Conservation (phyloP, 2,888 invertebrate species). For the Diplazon laetatorius region DNA sequence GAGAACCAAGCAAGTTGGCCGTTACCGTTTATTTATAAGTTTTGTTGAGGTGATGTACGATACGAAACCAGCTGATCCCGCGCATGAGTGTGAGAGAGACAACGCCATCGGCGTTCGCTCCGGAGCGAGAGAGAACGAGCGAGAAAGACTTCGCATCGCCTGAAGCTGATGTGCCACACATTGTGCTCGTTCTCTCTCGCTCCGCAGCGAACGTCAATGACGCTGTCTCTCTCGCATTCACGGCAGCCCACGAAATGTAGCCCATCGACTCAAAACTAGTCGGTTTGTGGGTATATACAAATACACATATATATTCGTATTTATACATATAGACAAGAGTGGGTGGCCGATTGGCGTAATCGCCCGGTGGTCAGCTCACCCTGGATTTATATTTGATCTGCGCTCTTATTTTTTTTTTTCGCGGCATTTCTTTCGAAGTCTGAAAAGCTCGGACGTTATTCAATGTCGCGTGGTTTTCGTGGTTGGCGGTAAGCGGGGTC, state of each 20-base stretch:
- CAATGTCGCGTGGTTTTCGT: conserved; percentile 15
- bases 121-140: no score
- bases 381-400: conserved; percentile 59
- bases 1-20: conserved; percentile 1
- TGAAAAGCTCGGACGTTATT: neutral
- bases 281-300: neutral
- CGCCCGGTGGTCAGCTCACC: conserved; percentile 51
- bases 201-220: no score
- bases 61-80: no score
- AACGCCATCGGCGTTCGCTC: no score
- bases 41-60: no score
- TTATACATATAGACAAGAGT: conserved; percentile 16
- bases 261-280: conserved; percentile 24
- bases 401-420: conserved; percentile 36
- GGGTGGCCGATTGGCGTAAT: conserved; percentile 29
- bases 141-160: no score
- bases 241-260: neutral
- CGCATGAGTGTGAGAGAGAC: no score
- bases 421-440: conserved; percentile 17
- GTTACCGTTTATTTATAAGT: conserved; percentile 50
- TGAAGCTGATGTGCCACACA: no score
- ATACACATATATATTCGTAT: conserved; percentile 30
- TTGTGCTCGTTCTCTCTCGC: no score
- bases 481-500: neutral
- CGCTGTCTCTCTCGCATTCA: no score